Percentiles rank a stretch among this genome's conserved stretches.
Conservation (phyloP, 2,113 vertebrate species). For the Chloebia gouldiae region DNA sequence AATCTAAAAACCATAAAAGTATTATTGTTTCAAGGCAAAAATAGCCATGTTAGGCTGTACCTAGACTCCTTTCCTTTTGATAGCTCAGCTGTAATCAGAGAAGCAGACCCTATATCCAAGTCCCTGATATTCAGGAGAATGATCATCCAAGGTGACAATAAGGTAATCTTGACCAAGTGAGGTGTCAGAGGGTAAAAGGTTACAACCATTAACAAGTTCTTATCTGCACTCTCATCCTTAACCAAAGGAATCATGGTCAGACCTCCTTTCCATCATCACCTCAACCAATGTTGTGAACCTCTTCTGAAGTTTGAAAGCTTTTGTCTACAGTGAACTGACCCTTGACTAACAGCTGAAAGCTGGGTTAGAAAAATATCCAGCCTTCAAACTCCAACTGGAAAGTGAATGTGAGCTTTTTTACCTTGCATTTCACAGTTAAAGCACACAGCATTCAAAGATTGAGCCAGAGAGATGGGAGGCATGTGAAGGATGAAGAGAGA, state of each 20-base stretch:
- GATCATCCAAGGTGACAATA: not conserved
- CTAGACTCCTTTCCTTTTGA: not conserved
- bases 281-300: not conserved
- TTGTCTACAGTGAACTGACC: conserved; percentile 21
- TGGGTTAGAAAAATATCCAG: not conserved
- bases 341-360: conserved; percentile 14
- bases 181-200: not conserved
- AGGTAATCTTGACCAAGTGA: not conserved
- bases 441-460: not conserved
- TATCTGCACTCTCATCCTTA: not conserved
- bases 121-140: not conserved
- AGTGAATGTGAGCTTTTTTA: conserved; percentile 6
- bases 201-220: not conserved
- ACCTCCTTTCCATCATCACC: not conserved
- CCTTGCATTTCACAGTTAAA: not conserved
- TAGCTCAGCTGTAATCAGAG: not conserved
- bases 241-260: not conserved
- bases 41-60: not conserved
- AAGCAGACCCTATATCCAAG: not conserved
- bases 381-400: conserved; percentile 1
- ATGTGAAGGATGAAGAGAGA: not conserved
- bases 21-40: conserved; percentile 18
- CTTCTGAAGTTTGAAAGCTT: conserved; percentile 36
- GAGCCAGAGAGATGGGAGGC: not conserved
- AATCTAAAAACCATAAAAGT: not conserved